A percentile compares a stretch with the other conserved stretches of the same genome.
These are phyloP conservation scores for Strix aluco DNA, from an alignment of 2,113 vertebrate species.

Conservation along the genomic window DNA sequence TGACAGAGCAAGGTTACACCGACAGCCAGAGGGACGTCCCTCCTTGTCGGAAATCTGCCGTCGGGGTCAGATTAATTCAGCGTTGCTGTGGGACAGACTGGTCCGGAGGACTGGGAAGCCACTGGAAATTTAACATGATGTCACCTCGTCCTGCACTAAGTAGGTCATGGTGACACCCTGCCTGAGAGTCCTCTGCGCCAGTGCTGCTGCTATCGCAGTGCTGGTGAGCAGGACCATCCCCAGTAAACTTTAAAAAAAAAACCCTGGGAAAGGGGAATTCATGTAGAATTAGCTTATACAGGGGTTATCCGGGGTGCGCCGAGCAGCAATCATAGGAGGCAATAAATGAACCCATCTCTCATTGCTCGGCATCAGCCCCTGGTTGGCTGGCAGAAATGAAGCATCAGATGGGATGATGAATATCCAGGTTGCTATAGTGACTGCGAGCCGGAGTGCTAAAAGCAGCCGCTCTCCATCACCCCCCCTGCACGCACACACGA, in stretches of 20 bases:
- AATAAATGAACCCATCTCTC: not conserved
- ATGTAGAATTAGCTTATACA: rapidly evolving
- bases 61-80: not conserved
- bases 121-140: not conserved
- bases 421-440: slow-evolving; percentile 82
- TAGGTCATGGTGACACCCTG: slow-evolving; percentile 17
- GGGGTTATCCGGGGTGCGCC: not conserved
- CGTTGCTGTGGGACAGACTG: not conserved
- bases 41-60: not conserved
- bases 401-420: slow-evolving; percentile 83
- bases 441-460: slow-evolving; percentile 15
- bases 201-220: rapidly evolving
- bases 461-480: not conserved
- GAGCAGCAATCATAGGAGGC: not conserved
- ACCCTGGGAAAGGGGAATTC: not conserved
- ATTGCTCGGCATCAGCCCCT: not conserved
- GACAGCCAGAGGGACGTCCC: not conserved
- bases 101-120: not conserved
- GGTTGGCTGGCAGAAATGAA: slow-evolving; percentile 35
- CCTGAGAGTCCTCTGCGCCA: not conserved
- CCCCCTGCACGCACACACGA: not conserved
- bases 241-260: not conserved
- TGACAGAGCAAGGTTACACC: not conserved
- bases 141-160: not conserved
- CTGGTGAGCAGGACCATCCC: not conserved